phyloP scores from a whole-genome alignment of 30 jellyfish, hydroid and myxozoan species.

The Pseudorhiza aurosa region DNA sequence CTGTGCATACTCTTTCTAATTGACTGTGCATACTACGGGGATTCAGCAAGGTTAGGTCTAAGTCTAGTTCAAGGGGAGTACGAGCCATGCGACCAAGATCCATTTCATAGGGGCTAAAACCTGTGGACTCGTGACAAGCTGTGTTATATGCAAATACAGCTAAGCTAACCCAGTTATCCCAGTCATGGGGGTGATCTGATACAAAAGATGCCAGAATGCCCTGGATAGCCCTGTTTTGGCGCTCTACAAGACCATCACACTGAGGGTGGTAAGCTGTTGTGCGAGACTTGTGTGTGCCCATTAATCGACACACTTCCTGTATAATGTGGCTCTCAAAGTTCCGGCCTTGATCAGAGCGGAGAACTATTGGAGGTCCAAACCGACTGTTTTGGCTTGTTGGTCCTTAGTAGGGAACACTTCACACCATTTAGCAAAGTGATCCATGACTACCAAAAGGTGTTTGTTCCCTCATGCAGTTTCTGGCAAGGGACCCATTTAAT shows the following conservation, averaged over 20 bases:
- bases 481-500: constrained; percentile 59
- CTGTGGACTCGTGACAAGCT: constrained; percentile 56
- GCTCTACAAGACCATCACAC: too few relatives aligned
- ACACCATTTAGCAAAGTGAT: constrained; percentile 63
- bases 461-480: constrained; percentile 49
- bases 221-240: constrained; percentile 48
- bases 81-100: constrained; percentile 30
- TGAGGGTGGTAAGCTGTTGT: constrained; percentile 55
- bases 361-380: constrained; percentile 43
- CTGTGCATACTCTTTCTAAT: too few relatives aligned
- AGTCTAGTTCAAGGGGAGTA: constrained; percentile 8
- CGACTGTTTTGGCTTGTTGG: constrained; percentile 67
- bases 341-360: constrained; percentile 67
- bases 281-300: constrained; percentile 53
- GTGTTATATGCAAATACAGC: constrained; percentile 55
- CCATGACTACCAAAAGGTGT: constrained; percentile 35
- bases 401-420: constrained; percentile 44
- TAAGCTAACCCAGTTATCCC: constrained; percentile 29
- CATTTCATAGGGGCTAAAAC: constrained; percentile 51
- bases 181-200: constrained; percentile 15
- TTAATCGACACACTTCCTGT: constrained; percentile 28
- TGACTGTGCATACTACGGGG: too few relatives aligned
- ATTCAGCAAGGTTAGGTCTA: not conserved
- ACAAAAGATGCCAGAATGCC: constrained; percentile 29
- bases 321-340: constrained; percentile 42